Evolutionary conservation across 53 echinoderm and acorn worm species (phyloP).

Genomic region (Holothuria scabra): DNA sequence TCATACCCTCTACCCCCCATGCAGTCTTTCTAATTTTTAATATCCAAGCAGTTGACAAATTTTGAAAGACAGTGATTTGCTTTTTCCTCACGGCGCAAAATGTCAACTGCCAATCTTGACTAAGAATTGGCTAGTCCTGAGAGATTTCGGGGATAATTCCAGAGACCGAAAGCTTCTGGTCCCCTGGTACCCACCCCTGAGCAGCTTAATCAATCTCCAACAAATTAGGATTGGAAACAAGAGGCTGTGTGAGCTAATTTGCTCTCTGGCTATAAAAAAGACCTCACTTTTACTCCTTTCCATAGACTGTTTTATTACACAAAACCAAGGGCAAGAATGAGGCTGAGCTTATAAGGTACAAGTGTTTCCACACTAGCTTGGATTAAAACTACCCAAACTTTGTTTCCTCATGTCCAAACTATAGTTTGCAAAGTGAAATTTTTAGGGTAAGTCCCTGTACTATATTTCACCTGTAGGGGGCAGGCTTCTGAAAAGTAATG

Average conservation of each 20-base stretch:
- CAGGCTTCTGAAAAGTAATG: too few species aligned
- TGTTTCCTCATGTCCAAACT: too few species aligned
- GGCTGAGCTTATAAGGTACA: too few species aligned
- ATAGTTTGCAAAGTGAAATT: too few species aligned
- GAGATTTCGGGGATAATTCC: slow-evolving; percentile 7
- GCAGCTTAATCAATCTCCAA: slow-evolving; percentile 26
- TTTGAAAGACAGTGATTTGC: slow-evolving; percentile 29
- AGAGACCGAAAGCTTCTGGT: neutral
- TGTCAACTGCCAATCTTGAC: slow-evolving; percentile 33
- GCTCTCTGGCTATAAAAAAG: slow-evolving; percentile 11
- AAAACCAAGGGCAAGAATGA: too few species aligned
- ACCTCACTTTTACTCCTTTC: neutral
- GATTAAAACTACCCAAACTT: too few species aligned
- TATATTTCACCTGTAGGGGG: too few species aligned
- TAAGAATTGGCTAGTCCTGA: neutral
- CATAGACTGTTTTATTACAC: too few species aligned
- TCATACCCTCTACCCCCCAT: too few species aligned
- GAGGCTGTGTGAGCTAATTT: slow-evolving; percentile 4
- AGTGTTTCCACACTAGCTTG: too few species aligned
- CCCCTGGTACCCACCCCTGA: slow-evolving; percentile 31
- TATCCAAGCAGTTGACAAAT: slow-evolving; percentile 18
- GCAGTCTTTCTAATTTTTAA: too few species aligned
- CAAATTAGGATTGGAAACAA: slow-evolving; percentile 30
- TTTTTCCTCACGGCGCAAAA: slow-evolving; percentile 37
- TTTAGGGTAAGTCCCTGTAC: too few species aligned